Percentiles rank a stretch among this genome's conserved stretches.
These are phyloP conservation scores for Falco biarmicus DNA, from an alignment of 2,797 vertebrate genomes.

Conservation along the genomic window DNA sequence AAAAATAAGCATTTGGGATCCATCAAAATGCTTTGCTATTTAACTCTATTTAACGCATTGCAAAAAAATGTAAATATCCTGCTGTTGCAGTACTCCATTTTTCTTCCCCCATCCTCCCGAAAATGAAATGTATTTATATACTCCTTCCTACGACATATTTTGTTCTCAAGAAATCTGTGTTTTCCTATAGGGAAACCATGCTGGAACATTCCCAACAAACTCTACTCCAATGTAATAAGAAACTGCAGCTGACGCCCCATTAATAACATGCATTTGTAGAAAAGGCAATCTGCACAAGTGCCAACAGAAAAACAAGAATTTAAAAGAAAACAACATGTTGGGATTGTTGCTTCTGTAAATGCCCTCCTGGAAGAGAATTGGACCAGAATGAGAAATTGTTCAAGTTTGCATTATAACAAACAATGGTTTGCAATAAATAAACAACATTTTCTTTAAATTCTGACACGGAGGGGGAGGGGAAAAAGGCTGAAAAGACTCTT, in stretches of 20 bases:
- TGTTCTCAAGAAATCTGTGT: not conserved
- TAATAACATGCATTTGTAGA: constrained; percentile 21
- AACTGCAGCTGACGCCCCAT: not conserved
- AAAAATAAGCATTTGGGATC: constrained; percentile 33
- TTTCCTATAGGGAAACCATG: not conserved
- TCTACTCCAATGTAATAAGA: not conserved
- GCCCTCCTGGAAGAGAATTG: not conserved
- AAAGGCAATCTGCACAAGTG: constrained; percentile 13
- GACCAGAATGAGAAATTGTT: not conserved
- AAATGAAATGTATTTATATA: not conserved
- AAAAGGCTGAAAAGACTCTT: not conserved
- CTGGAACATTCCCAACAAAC: not conserved
- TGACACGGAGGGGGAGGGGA: fast-evolving
- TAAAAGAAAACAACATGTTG: constrained; percentile 1
- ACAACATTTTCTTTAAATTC: not conserved
- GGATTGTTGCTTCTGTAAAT: constrained; percentile 15
- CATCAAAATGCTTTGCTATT: constrained; percentile 3
- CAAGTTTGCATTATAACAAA: not conserved
- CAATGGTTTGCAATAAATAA: not conserved
- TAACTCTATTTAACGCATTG: not conserved
- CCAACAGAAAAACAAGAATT: not conserved
- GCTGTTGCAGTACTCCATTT: not conserved
- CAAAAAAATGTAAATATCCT: not conserved
- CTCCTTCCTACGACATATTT: not conserved
- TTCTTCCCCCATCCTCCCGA: not conserved